Conservation (phyloP, 2,797 vertebrate genomes). For the Meda fulgida region DNA sequence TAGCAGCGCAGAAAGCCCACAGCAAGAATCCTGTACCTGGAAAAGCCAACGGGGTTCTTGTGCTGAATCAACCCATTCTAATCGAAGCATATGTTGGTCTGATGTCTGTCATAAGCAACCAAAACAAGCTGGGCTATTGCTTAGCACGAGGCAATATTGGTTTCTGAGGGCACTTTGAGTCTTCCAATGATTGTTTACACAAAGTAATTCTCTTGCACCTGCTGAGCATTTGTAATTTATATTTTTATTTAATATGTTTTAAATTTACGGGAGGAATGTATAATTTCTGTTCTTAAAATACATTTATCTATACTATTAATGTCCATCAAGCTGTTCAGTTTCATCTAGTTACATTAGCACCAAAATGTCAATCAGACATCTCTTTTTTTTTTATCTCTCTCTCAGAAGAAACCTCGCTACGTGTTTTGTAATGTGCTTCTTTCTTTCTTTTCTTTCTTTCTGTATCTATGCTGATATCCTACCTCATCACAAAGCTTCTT, state of each 20-base stretch:
- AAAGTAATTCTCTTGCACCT: not conserved
- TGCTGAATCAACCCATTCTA: conserved; percentile 77
- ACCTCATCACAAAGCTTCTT: conserved; percentile 64
- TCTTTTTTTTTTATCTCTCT: not conserved
- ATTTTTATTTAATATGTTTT: conserved; percentile 13
- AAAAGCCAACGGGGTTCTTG: conserved; percentile 74
- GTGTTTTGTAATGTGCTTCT: conserved; percentile 15
- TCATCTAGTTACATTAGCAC: not conserved
- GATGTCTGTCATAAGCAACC: conserved; percentile 83
- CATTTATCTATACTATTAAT: not conserved
- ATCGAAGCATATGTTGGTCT: conserved; percentile 81
- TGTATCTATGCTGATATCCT: conserved; percentile 43
- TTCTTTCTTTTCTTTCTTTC: conserved; percentile 29
- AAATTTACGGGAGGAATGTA: not conserved
- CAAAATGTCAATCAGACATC: not conserved
- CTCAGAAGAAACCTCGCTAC: not conserved
- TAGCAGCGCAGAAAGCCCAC: conserved; percentile 73
- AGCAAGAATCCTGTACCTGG: conserved; percentile 69
- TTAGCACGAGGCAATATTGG: conserved; percentile 82
- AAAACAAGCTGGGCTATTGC: conserved; percentile 87
- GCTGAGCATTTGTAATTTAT: not conserved
- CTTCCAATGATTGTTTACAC: conserved; percentile 10
- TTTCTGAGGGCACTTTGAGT: conserved; percentile 73
- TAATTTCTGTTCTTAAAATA: not conserved
- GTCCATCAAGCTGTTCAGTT: not conserved